These are phyloP conservation scores for Apocrypta bakeri DNA, from an alignment of 1,140 invertebrate genomes.

Conservation along the genomic window DNA sequence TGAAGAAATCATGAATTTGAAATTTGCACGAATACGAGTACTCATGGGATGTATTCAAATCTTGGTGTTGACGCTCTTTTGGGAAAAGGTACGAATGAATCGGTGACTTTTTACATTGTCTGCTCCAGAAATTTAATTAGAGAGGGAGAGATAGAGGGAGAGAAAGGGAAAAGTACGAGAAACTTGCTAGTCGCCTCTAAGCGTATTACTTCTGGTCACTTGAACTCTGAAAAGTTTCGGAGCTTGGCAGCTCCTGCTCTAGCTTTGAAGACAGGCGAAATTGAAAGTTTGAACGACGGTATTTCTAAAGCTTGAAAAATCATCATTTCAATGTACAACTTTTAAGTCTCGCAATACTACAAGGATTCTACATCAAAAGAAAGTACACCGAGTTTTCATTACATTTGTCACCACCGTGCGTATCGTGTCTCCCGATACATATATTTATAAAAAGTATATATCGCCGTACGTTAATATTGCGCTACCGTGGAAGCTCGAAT, in stretches of 20 bases:
- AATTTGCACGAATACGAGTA: too few species aligned
- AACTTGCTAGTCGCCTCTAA: constrained; percentile 38
- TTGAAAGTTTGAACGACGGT: constrained; percentile 37
- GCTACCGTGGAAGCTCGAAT: too few species aligned
- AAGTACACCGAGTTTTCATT: too few species aligned
- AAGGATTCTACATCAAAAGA: background rate
- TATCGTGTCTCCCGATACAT: too few species aligned
- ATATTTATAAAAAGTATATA: too few species aligned
- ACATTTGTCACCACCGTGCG: too few species aligned
- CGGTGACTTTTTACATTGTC: constrained; percentile 52
- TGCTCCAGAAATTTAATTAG: constrained; percentile 50
- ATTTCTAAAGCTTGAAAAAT: background rate
- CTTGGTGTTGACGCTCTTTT: background rate
- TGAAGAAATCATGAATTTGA: too few species aligned
- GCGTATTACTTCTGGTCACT: constrained; percentile 49
- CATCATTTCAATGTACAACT: background rate
- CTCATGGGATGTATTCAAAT: too few species aligned
- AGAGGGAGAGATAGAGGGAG: too few species aligned
- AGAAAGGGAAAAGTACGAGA: constrained; percentile 9
- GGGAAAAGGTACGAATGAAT: background rate
- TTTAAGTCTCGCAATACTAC: too few species aligned
- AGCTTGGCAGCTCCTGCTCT: background rate
- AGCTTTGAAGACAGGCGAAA: constrained; percentile 23
- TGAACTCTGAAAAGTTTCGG: constrained; percentile 35
- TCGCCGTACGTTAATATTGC: too few species aligned